Conservation (phyloP, 2,797 vertebrate genomes). For the Phyllotis vaccarum region DNA sequence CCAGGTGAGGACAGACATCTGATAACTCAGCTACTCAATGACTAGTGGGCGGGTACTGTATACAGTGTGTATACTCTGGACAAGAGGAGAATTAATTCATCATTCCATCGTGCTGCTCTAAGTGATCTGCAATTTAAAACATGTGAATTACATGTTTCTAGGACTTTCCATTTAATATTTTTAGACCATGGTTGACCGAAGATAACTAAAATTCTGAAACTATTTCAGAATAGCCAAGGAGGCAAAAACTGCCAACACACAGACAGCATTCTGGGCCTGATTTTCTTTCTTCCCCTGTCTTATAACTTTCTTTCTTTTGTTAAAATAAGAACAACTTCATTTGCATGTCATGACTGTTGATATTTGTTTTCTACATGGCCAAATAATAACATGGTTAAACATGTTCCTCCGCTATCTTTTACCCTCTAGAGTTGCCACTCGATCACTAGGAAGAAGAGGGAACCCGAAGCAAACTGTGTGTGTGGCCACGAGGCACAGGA, state of each 20-base stretch:
- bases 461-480: constrained; percentile 15
- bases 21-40: too few relatives aligned
- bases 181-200: neutral
- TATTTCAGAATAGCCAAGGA: neutral
- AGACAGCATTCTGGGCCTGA: neutral
- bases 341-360: constrained; percentile 22
- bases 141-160: neutral
- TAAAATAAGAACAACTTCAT: constrained; percentile 38
- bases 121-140: neutral
- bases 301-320: constrained; percentile 13
- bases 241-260: neutral
- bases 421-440: constrained; percentile 51
- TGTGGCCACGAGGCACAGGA: neutral
- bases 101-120: neutral
- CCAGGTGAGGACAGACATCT: rapidly evolving
- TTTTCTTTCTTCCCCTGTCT: neutral
- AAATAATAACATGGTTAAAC: neutral
- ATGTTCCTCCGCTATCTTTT: constrained; percentile 13
- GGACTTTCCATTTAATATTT: constrained; percentile 2
- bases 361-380: constrained; percentile 34
- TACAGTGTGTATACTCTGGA: neutral
- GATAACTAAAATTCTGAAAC: neutral
- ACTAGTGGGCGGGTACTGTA: neutral
- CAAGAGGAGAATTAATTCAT: neutral
- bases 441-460: neutral